A percentile compares a stretch with the other conserved stretches of the same genome.
phyloP scores from a whole-genome alignment of 2,888 invertebrate species.

The Clitarchus hookeri region DNA sequence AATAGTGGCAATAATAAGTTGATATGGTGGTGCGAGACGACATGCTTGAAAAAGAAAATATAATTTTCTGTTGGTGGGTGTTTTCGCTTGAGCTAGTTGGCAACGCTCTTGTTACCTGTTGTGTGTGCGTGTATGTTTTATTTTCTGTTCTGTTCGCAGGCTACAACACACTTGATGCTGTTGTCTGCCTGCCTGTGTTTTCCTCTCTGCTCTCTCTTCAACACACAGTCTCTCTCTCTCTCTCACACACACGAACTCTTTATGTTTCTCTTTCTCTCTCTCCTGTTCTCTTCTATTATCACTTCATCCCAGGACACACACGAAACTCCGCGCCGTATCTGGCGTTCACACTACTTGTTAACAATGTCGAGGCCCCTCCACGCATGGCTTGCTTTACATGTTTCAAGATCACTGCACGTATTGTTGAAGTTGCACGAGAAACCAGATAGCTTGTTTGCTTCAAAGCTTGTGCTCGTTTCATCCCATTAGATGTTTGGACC shows the following conservation, averaged over 20 bases:
- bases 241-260: too few species aligned
- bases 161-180: not conserved
- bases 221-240: not conserved
- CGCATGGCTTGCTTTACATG: not conserved
- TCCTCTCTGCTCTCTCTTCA: conserved; percentile 5
- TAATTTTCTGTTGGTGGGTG: not conserved
- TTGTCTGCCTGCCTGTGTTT: conserved; percentile 22
- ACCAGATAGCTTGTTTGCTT: too few species aligned
- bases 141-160: conserved; percentile 22
- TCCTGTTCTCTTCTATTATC: not conserved
- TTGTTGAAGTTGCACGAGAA: too few species aligned
- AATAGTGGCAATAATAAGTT: not conserved
- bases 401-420: too few species aligned
- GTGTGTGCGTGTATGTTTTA: not conserved
- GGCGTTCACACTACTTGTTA: not conserved
- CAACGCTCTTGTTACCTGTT: not conserved
- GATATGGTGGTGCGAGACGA: not conserved
- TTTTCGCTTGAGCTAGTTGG: not conserved
- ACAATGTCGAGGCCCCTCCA: not conserved
- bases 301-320: not conserved
- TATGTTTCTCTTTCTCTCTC: not conserved
- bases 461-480: too few species aligned
- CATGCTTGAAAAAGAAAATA: not conserved
- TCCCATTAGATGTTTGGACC: too few species aligned
- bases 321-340: not conserved